A percentile compares a stretch with the other conserved stretches of the same genome.
phyloP scores from a whole-genome alignment of 2,797 vertebrate genomes.

The Macrochelys suwanniensis region DNA sequence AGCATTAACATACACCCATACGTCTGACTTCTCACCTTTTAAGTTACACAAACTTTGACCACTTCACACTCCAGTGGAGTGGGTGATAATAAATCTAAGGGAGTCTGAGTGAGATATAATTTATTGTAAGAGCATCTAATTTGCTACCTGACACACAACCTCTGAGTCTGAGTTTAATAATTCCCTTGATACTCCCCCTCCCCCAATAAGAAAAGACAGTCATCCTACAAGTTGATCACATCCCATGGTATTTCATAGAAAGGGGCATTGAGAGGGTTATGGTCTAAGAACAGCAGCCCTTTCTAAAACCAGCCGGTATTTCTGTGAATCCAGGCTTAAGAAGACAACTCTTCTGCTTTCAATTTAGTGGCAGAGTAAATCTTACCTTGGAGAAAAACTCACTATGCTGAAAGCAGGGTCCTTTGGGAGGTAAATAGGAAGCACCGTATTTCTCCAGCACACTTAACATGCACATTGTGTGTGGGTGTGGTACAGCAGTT shows the following conservation, averaged over 20 bases:
- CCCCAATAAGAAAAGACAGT: not conserved
- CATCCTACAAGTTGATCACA: not conserved
- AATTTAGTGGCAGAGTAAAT: not conserved
- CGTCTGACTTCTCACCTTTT: not conserved
- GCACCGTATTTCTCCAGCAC: not conserved
- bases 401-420: not conserved
- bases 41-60: not conserved
- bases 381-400: not conserved
- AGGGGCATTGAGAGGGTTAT: not conserved
- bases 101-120: not conserved
- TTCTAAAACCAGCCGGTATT: not conserved
- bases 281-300: not conserved
- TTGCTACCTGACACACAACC: not conserved
- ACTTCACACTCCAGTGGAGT: not conserved
- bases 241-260: not conserved
- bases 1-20: not conserved
- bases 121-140: not conserved
- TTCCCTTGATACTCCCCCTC: not conserved
- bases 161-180: not conserved
- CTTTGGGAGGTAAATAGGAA: not conserved
- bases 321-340: not conserved
- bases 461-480: not conserved
- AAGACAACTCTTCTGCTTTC: not conserved
- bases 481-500: not conserved
- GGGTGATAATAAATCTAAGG: not conserved